phyloP scores from a whole-genome alignment of 2,113 vertebrate species.

The Galeopterus variegatus region DNA sequence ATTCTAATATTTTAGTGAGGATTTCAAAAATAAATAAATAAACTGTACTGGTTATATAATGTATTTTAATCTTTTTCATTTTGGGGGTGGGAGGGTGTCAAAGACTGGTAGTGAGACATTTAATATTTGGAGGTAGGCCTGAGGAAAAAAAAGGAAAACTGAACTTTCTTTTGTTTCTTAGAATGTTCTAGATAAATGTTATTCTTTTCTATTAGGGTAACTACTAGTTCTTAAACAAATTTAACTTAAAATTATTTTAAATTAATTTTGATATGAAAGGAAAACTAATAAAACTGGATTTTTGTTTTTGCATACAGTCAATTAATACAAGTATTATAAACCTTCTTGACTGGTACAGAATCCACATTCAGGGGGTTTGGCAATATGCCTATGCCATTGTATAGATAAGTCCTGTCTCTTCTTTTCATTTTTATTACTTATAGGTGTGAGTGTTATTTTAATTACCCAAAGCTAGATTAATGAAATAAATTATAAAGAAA shows the following conservation, averaged over 20 bases:
- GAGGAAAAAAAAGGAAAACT: not conserved
- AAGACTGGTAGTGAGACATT: not conserved
- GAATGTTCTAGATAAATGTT: not conserved
- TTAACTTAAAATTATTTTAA: not conserved
- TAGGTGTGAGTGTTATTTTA: not conserved
- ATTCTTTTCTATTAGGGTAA: not conserved
- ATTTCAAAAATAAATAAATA: not conserved
- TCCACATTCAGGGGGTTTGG: constrained; percentile 59
- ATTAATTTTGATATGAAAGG: not conserved
- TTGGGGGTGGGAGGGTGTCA: not conserved
- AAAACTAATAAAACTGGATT: not conserved
- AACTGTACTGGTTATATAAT: not conserved
- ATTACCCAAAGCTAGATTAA: not conserved
- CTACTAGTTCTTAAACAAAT: not conserved
- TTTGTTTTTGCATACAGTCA: constrained; percentile 11
- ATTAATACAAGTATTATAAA: constrained; percentile 72
- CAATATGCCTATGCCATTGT: not conserved
- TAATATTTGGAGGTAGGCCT: not conserved
- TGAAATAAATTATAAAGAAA: not conserved
- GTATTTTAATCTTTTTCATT: not conserved
- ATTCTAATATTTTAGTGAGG: not conserved
- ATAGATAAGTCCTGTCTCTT: not conserved
- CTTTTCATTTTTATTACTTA: constrained; percentile 53
- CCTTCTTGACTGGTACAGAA: not conserved
- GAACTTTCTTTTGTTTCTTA: not conserved